phyloP scores from a whole-genome alignment of 2,113 vertebrate genomes.

The Bubalus kerabau region DNA sequence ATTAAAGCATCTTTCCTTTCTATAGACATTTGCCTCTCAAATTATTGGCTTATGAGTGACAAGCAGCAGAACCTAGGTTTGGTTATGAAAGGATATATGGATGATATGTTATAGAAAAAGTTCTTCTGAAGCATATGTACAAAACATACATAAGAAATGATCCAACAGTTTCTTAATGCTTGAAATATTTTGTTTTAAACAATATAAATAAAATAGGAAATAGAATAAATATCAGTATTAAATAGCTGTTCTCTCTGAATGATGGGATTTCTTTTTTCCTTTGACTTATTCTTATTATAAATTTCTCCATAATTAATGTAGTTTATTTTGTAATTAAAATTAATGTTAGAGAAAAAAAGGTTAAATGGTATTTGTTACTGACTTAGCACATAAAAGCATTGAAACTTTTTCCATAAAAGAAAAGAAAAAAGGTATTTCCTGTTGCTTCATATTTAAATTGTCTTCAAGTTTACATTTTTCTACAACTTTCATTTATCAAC shows the following conservation, averaged over 20 bases:
- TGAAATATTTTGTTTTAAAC: neutral
- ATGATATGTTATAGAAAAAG: neutral
- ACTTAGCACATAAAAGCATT: neutral
- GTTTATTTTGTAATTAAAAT: neutral
- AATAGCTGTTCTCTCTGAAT: neutral
- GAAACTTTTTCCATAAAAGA: neutral
- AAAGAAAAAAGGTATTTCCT: neutral
- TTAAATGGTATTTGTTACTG: neutral
- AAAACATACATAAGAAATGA: neutral
- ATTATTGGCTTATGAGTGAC: neutral
- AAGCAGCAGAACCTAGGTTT: neutral
- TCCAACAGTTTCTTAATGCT: neutral
- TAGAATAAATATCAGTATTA: neutral
- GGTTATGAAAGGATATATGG: neutral
- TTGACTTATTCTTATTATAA: neutral
- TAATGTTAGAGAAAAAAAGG: neutral
- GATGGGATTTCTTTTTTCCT: neutral
- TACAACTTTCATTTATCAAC: neutral
- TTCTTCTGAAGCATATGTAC: neutral
- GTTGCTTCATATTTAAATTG: neutral
- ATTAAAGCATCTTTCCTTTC: neutral
- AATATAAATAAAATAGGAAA: neutral
- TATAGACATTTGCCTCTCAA: neutral
- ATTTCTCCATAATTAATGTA: neutral
- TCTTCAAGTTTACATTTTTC: neutral